Conservation (phyloP, 2,113 vertebrate species). For the Hymenochirus boettgeri region DNA sequence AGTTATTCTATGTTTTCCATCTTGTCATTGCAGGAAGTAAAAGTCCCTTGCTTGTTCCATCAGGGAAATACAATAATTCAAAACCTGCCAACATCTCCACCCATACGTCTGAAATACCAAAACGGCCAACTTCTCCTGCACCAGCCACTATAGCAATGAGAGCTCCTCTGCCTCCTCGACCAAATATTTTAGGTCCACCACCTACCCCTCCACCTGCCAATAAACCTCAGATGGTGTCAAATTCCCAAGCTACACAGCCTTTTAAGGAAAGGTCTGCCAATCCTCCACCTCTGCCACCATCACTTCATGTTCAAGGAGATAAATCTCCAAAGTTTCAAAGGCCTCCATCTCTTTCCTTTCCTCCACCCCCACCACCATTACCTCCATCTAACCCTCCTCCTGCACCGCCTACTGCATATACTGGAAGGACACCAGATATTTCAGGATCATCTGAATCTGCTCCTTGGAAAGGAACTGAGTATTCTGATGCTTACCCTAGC, state of each 20-base stretch:
- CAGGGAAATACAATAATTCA: slow-evolving; percentile 48
- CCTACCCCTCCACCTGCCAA: slow-evolving; percentile 48
- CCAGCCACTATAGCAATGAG: slow-evolving; percentile 42
- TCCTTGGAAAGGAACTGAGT: slow-evolving; percentile 9
- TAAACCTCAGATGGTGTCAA: slow-evolving; percentile 47
- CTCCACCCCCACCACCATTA: slow-evolving; percentile 51
- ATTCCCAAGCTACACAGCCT: slow-evolving; percentile 43
- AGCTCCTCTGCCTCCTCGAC: slow-evolving; percentile 44
- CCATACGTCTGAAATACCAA: slow-evolving; percentile 49
- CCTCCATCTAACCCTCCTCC: slow-evolving; percentile 55
- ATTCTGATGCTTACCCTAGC: not conserved
- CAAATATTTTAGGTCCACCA: slow-evolving; percentile 54
- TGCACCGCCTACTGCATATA: slow-evolving; percentile 47
- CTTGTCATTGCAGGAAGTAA: slow-evolving; percentile 18
- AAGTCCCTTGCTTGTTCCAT: slow-evolving; percentile 49
- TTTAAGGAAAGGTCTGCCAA: slow-evolving; percentile 56
- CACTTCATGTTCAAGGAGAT: slow-evolving; percentile 49
- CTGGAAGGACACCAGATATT: slow-evolving; percentile 56
- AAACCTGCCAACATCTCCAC: slow-evolving; percentile 38
- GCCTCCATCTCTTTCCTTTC: slow-evolving; percentile 46
- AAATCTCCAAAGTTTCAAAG: slow-evolving; percentile 64
- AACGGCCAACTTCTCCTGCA: slow-evolving; percentile 46
- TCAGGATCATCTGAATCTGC: slow-evolving; percentile 47
- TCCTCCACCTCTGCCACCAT: slow-evolving; percentile 44
- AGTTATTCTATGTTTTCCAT: no score